These are phyloP conservation scores for Baccha elongata DNA, from an alignment of 2,888 invertebrate genomes.

Conservation along the genomic window DNA sequence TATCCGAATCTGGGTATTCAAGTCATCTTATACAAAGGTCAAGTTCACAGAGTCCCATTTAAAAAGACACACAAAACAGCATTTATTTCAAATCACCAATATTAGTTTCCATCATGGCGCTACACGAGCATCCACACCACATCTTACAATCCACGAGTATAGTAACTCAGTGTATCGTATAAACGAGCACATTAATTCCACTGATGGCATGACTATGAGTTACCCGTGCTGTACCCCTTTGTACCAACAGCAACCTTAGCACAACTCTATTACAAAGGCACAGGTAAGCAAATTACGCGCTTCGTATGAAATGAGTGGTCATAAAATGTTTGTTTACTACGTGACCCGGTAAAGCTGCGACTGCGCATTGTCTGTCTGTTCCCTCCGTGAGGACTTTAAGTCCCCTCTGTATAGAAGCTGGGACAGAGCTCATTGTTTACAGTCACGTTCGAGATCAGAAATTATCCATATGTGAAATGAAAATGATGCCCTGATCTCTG, in stretches of 20 bases:
- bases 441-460: constrained; percentile 75
- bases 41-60: neutral
- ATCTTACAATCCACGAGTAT: neutral
- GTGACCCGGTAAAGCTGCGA: constrained; percentile 77
- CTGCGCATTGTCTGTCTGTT: constrained; percentile 33
- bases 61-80: constrained; percentile 20
- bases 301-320: constrained; percentile 74
- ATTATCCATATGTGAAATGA: constrained; percentile 77
- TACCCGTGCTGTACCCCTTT: constrained; percentile 5
- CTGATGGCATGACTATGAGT: constrained; percentile 33
- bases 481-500: constrained; percentile 74
- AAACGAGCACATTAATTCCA: constrained; percentile 66
- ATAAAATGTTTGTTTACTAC: constrained; percentile 82
- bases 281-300: constrained; percentile 69
- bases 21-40: constrained; percentile 4
- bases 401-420: constrained; percentile 4
- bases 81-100: constrained; percentile 22
- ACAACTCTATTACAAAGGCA: constrained; percentile 38
- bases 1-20: no score
- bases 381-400: neutral
- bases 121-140: neutral
- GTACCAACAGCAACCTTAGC: neutral
- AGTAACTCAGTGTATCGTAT: constrained; percentile 30
- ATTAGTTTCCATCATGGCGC: constrained; percentile 50
- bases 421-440: constrained; percentile 68